These are phyloP conservation scores for Caretta caretta DNA, from an alignment of 2,113 vertebrate species.

Conservation along the genomic window DNA sequence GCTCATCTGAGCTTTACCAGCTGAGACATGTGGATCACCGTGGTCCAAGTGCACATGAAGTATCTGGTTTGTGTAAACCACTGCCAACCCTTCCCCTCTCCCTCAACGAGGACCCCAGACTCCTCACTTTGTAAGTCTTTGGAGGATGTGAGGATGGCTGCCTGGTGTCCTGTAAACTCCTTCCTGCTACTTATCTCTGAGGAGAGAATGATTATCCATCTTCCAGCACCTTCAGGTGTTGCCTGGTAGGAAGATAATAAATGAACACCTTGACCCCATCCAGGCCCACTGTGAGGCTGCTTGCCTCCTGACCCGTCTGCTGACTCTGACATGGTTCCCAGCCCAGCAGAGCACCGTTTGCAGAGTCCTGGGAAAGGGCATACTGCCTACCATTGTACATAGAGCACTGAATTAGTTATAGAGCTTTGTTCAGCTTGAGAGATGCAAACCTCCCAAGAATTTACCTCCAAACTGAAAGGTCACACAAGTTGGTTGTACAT, in stretches of 20 bases:
- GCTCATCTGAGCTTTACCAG: background rate
- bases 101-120: background rate
- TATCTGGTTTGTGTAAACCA: background rate
- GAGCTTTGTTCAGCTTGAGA: background rate
- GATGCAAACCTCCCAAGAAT: background rate
- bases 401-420: background rate
- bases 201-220: background rate
- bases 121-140: background rate
- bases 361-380: background rate
- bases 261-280: background rate
- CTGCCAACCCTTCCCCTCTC: background rate
- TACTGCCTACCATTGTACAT: background rate
- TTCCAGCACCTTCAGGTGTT: background rate
- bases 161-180: background rate
- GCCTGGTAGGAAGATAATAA: background rate
- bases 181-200: background rate
- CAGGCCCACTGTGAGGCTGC: background rate
- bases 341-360: background rate
- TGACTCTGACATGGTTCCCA: background rate
- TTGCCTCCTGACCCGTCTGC: background rate
- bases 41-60: fast-evolving
- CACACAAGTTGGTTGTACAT: background rate
- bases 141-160: background rate
- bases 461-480: background rate
- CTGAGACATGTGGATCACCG: background rate